A percentile compares a stretch with the other conserved stretches of the same genome.
Evolutionary conservation across 2,888 invertebrate genomes (phyloP).

Genomic region (Ormyrus thymus): DNA sequence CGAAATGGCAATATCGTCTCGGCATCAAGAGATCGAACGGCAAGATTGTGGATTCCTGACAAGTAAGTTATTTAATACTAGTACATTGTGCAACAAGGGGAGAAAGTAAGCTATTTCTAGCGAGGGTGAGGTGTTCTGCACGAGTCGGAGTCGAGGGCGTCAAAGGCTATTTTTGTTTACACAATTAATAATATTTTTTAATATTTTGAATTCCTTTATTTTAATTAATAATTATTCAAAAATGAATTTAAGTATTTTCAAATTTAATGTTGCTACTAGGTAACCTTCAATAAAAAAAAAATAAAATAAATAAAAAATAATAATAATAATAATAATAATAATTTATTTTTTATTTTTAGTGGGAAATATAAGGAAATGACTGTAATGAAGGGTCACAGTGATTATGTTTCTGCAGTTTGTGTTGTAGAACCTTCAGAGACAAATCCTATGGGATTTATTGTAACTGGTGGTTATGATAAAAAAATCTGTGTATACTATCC

Average conservation of each 20-base stretch:
- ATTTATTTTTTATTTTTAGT: no score
- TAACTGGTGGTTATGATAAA: slow-evolving; percentile 93
- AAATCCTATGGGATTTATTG: slow-evolving; percentile 86
- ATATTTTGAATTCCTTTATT: no score
- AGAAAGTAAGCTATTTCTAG: slow-evolving; percentile 79
- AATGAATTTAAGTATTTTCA: no score
- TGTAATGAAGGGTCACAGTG: slow-evolving; percentile 86
- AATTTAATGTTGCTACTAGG: no score
- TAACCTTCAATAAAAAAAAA: no score
- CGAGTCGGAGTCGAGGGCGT: no score
- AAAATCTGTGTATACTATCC: slow-evolving; percentile 87
- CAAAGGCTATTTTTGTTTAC: neutral
- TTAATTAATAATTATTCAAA: no score
- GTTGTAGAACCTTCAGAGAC: slow-evolving; percentile 83
- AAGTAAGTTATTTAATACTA: no score
- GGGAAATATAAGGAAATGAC: slow-evolving; percentile 65
- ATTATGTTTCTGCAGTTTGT: slow-evolving; percentile 89
- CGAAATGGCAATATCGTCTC: slow-evolving; percentile 87
- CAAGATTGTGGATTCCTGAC: slow-evolving; percentile 84
- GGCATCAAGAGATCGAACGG: slow-evolving; percentile 92
- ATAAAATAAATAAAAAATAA: no score
- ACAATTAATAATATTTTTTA: slow-evolving; percentile 16
- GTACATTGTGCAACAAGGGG: no score
- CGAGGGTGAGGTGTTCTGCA: no score
- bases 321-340: no score